Base-by-base conservation (phyloP, 2,797 vertebrate species). In the Naso thynnoides region DNA sequence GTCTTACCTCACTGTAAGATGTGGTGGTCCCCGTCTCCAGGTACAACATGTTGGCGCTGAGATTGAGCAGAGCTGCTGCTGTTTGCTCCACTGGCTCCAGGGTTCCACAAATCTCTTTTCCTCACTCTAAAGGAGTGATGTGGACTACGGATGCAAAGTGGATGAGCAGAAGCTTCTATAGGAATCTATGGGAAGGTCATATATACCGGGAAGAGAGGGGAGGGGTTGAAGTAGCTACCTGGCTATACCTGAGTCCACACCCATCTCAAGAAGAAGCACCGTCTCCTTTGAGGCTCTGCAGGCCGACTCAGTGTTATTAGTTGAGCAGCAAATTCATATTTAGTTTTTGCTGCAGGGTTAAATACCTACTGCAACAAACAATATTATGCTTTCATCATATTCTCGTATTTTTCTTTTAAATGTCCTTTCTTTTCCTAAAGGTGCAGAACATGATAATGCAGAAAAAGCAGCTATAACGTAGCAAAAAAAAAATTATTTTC, bases 21-120 rank as follows among this genome's bases (percentile, higher is more conserved):
- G 96, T 94, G 79, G 97, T 95, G 90, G 96, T 94, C 90, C 96
- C 97, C 91, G 97, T 99, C 95, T 99, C 98, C 92, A 99, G 96
- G 95, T 99, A 99, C 97, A 99, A 97, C 98, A 99, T 99, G 96
- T 97, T 99, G 95, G 97, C 97, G 94, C 97, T 97, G 90, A 99
- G 96, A 90, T 97, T 97, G 94, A 98, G 96, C 96, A 99, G 94
- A 93, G 96, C 96, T 91, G 96, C 96, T 92, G 96, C 95, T 93
- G 97, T 98, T 95, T 97, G 97, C 91, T 97, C 96, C 95, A 97
- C 97, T 94, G 97, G 94, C 96, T 99, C 97, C 98, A 99, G 97
- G 96, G 92, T 97, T 97, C 95, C 95, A 93, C 93, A 87, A 89
- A 92, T 94, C 91, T 94, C 94, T 92, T 89, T 93, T 92, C 88